A percentile compares a stretch with the other conserved stretches of the same genome.
Conservation (phyloP, 2,113 vertebrate species). For the Hemibagrus wyckioides region DNA sequence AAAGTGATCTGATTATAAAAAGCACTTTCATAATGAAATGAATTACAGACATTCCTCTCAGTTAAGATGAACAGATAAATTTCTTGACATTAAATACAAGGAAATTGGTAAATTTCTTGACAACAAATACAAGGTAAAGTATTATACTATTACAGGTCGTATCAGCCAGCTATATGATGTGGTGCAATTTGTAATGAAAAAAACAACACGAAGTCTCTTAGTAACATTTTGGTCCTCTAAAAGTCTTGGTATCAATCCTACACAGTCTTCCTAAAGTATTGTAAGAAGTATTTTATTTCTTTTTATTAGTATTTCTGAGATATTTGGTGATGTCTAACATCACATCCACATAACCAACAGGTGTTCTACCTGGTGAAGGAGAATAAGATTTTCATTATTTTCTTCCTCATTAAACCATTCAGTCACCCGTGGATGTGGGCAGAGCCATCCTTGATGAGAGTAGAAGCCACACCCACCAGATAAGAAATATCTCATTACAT, state of each 20-base stretch:
- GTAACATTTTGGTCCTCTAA: background rate
- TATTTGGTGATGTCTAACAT: background rate
- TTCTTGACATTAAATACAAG: background rate
- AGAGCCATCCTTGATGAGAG: background rate
- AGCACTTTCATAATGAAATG: no score
- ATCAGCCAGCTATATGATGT: background rate
- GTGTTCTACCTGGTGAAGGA: background rate
- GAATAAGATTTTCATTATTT: background rate
- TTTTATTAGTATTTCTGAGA: background rate
- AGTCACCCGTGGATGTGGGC: background rate
- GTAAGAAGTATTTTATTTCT: background rate
- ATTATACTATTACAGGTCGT: background rate
- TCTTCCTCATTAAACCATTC: background rate
- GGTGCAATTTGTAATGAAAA: background rate
- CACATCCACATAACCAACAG: background rate
- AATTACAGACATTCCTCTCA: background rate
- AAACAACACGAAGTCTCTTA: background rate
- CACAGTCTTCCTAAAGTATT: background rate
- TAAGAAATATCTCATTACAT: background rate
- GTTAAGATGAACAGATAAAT: background rate
- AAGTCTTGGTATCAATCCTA: background rate
- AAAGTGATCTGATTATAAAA: background rate
- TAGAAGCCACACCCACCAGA: background rate
- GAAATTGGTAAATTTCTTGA: background rate
- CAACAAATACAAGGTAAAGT: background rate